These are phyloP conservation scores for Cyphotilapia sp. DNA, from an alignment of 2,113 vertebrate species.

Conservation along the genomic window DNA sequence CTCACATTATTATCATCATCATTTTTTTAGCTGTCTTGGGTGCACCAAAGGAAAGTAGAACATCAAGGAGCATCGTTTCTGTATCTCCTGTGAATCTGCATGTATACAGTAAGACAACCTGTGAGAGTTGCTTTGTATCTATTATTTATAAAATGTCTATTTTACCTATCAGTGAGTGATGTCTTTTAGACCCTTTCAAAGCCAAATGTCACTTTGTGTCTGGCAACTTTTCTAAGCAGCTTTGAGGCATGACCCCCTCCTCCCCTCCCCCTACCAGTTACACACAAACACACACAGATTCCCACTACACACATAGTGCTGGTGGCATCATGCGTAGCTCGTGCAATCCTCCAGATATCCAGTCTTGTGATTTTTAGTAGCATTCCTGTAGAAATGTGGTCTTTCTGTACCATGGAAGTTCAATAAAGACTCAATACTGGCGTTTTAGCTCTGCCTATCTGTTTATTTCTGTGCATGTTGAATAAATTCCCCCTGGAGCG, in stretches of 20 bases:
- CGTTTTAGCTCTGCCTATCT: constrained; percentile 55
- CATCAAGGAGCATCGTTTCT: constrained; percentile 7
- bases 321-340: constrained; percentile 56
- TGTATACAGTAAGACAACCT: constrained; percentile 28
- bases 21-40: not conserved
- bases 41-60: constrained; percentile 24
- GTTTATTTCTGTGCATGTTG: constrained; percentile 37
- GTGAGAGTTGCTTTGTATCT: constrained; percentile 32
- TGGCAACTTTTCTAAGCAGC: constrained; percentile 42
- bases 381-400: constrained; percentile 68
- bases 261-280: not conserved
- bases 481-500: constrained; percentile 20
- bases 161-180: constrained; percentile 51
- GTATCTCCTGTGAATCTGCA: constrained; percentile 38
- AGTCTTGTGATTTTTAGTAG: constrained; percentile 66
- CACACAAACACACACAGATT: constrained; percentile 23
- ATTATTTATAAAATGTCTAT: constrained; percentile 56
- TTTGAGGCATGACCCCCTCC: constrained; percentile 28
- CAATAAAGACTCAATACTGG: constrained; percentile 70
- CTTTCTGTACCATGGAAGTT: constrained; percentile 60
- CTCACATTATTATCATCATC: not conserved
- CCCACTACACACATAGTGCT: constrained; percentile 42
- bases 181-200: constrained; percentile 33
- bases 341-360: constrained; percentile 43
- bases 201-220: constrained; percentile 30